A percentile compares a stretch with the other conserved stretches of the same genome.
Evolutionary conservation across 1,140 invertebrate genomes (phyloP).

Genomic region (Triops longicaudatus): DNA sequence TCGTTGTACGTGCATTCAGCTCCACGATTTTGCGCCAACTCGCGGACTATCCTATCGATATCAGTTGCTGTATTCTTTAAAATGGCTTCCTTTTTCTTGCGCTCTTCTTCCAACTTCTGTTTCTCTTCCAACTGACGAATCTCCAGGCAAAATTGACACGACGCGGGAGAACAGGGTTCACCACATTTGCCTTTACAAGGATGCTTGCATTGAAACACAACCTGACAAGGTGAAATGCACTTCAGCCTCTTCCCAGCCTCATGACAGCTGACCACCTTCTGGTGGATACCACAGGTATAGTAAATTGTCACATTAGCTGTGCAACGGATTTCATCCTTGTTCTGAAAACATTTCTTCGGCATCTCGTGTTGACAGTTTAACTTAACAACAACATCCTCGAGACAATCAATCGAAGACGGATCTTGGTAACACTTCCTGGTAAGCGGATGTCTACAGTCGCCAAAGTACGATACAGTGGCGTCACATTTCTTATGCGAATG

Average conservation of each 20-base stretch:
- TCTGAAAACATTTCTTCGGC: background rate
- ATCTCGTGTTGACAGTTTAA: background rate
- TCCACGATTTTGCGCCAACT: background rate
- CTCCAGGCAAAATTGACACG: background rate
- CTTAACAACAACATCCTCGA: background rate
- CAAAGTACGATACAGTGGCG: background rate
- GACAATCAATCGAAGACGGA: background rate
- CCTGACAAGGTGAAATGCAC: conserved; percentile 12
- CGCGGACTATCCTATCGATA: background rate
- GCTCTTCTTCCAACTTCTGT: conserved; percentile 11
- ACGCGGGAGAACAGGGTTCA: background rate
- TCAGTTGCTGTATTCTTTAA: background rate
- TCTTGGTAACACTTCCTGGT: conserved; percentile 17
- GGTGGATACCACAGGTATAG: background rate
- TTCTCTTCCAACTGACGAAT: background rate
- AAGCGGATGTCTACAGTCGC: background rate
- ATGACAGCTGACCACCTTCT: background rate
- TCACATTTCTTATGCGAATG: conserved; percentile 19
- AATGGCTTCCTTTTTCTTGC: background rate
- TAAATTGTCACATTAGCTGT: background rate
- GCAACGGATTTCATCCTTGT: background rate
- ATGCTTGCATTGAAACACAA: background rate
- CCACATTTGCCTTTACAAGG: conserved; percentile 3
- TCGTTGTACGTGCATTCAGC: background rate
- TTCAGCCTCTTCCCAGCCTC: background rate